A percentile compares a stretch with the other conserved stretches of the same genome.
These are phyloP conservation scores for Catostomus latipinnis DNA, from an alignment of 2,797 vertebrate species.

Conservation along the genomic window DNA sequence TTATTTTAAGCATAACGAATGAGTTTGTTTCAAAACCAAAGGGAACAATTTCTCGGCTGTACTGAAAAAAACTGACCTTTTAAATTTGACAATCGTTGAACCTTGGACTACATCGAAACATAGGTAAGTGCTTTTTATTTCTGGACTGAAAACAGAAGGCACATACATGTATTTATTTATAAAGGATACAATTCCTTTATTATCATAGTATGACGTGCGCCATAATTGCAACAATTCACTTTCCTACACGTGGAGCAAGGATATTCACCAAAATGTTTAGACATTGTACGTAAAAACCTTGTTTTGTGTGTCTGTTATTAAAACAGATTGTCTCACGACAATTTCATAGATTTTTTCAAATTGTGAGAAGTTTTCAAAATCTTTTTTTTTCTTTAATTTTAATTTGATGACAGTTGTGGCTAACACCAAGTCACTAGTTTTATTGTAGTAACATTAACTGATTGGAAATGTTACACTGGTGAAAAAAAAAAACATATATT, in stretches of 20 bases:
- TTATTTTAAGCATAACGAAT: background rate
- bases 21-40: background rate
- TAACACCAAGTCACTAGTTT: too few species aligned
- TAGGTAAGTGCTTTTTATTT: constrained; percentile 14
- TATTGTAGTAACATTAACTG: too few species aligned
- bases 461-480: too few species aligned
- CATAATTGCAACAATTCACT: background rate
- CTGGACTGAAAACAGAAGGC: background rate
- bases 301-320: too few species aligned
- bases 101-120: background rate
- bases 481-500: too few species aligned
- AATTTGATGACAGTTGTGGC: too few species aligned
- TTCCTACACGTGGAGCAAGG: background rate
- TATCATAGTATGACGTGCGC: background rate
- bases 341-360: too few species aligned
- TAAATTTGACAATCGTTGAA: constrained; percentile 4
- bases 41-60: background rate
- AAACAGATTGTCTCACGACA: too few species aligned
- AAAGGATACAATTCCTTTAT: background rate
- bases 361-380: too few species aligned
- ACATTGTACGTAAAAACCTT: too few species aligned
- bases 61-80: background rate
- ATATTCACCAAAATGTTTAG: too few species aligned
- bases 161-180: background rate
- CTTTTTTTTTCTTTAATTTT: too few species aligned